Base-by-base conservation (phyloP, 2,113 vertebrate species). In the Seriola quinqueradiata region DNA sequence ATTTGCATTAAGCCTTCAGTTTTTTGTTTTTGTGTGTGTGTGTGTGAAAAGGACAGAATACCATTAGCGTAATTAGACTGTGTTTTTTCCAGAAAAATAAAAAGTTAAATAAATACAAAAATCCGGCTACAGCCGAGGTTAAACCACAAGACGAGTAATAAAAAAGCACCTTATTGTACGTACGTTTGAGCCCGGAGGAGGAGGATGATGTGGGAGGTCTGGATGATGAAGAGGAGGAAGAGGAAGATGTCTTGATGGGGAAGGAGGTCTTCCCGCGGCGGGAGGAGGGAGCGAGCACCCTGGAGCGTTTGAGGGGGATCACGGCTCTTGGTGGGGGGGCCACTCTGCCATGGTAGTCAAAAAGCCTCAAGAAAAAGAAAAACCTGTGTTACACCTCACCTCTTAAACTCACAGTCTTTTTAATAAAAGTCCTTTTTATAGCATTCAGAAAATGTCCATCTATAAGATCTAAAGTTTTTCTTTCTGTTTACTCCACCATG, bases 331-430 rank as follows among this genome's bases (percentile, higher is more conserved):
- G 98, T 14, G 98, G 97, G 4, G 97, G 97, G 0, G 98, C 97
- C 50, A 98, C 97, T 52, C 98, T 97, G 42, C 97, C 95, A 0
- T 98, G 98, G 93, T 99, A 99, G 88, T 99, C 98, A 86, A 99
- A 99, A 87, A 99, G 96, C 96, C 98, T 99, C 58, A 17, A 82
- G 85, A 87, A 57, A 28, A 90, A 87, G 73, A 38, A 38, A 54
- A 57, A 36, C 12, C 21, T 34, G 38, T 32, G 70, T 86, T 50
- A 81, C 23, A 80, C 32, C 63, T 81, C 32, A 61, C 36, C 36
- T 59, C 60, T 63, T 14, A 32, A 17, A 40, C 28, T 50, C 23
- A 25, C 36, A 32, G 42, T 42, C 14, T 28, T 28, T 57, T 70
- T 55, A 48, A 25, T 38, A 50, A 69, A 21, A 75, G 40, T 16